Percentiles rank a stretch among this genome's conserved stretches.
Evolutionary conservation across 2,888 invertebrate genomes (phyloP).

Genomic region (Oxystoma pomonae): DNA sequence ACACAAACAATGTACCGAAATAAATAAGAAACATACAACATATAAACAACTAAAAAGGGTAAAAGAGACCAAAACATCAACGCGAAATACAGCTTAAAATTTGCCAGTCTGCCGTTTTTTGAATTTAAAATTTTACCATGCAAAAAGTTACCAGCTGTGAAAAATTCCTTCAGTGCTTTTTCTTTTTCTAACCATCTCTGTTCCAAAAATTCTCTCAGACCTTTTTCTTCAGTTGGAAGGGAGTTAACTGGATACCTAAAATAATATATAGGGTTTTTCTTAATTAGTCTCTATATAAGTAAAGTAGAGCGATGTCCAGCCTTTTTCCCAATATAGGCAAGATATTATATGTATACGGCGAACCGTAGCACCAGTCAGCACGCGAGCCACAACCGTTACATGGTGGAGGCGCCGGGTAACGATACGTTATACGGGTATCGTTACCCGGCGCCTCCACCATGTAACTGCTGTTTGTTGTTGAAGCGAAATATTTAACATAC

Average conservation of each 20-base stretch:
- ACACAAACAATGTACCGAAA: conserved; percentile 55
- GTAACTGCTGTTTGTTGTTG: too few relatives aligned
- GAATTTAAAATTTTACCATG: conserved; percentile 36
- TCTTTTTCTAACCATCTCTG: conserved; percentile 67
- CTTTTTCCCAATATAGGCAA: too few relatives aligned
- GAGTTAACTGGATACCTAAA: conserved; percentile 59
- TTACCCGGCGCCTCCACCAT: too few relatives aligned
- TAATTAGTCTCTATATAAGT: too few relatives aligned
- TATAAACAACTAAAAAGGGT: conserved; percentile 50
- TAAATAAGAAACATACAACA: conserved; percentile 46
- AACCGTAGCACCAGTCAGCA: too few relatives aligned
- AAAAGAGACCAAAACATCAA: conserved; percentile 64
- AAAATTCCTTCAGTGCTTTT: conserved; percentile 55
- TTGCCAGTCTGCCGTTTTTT: conserved; percentile 24
- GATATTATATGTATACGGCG: too few relatives aligned
- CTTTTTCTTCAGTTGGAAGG: conserved; percentile 56
- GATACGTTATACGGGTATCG: too few relatives aligned
- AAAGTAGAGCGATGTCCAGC: too few relatives aligned
- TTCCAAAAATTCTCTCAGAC: conserved; percentile 60
- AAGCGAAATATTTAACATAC: too few relatives aligned
- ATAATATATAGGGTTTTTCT: too few relatives aligned
- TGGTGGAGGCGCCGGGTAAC: too few relatives aligned
- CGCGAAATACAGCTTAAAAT: conserved; percentile 49
- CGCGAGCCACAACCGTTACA: too few relatives aligned
- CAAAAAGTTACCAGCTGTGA: conserved; percentile 51